phyloP scores from a whole-genome alignment of 1,140 invertebrate genomes.

The Formica exsecta region DNA sequence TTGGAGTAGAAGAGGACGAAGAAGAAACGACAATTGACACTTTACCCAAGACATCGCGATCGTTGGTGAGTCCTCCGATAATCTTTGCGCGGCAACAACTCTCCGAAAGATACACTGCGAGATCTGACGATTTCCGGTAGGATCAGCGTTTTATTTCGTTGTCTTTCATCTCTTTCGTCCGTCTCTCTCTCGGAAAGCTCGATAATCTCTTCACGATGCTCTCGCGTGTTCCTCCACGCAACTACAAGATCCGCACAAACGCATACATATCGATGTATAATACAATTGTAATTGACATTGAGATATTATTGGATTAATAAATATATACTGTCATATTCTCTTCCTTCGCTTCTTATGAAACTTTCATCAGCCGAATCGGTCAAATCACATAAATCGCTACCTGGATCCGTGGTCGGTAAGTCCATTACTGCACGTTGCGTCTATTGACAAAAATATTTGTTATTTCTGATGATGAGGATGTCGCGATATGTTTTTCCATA shows the following conservation, averaged over 20 bases:
- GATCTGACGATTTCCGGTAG: constrained; percentile 83
- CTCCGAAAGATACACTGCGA: constrained; percentile 87
- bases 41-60: constrained; percentile 82
- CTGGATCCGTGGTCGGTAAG: constrained; percentile 87
- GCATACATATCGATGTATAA: neutral
- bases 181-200: constrained; percentile 39
- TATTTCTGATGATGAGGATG: neutral
- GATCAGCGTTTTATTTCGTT: constrained; percentile 22
- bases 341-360: constrained; percentile 79
- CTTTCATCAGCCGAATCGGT: constrained; percentile 86
- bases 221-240: constrained; percentile 10
- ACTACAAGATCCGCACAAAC: neutral
- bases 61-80: constrained; percentile 83
- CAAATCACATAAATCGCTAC: constrained; percentile 86
- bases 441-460: constrained; percentile 3
- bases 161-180: constrained; percentile 35
- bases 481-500: neutral
- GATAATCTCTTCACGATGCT: constrained; percentile 37
- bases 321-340: constrained; percentile 41
- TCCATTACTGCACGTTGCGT: constrained; percentile 84
- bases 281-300: neutral
- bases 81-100: constrained; percentile 84
- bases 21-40: constrained; percentile 35
- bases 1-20: neutral
- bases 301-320: neutral